Base-by-base conservation (phyloP, 2,113 vertebrate genomes). In the Barbus barbus region DNA sequence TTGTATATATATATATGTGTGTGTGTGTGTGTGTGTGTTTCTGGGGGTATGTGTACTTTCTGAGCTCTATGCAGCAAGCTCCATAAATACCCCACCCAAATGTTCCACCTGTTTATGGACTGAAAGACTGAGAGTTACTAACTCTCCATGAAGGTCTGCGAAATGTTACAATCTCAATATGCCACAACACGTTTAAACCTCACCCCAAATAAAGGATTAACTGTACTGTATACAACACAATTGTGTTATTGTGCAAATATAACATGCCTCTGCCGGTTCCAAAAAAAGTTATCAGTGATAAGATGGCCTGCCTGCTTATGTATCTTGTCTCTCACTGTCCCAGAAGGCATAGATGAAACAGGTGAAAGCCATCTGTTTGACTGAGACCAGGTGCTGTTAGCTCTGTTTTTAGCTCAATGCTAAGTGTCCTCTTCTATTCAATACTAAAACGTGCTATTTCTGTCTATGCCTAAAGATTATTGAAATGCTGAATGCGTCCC, bases 331-430 rank as follows among this genome's bases (percentile, higher is more conserved):
- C 9, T 46, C 16, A 12, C 11, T 71, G 63, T 82, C 65, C 65
- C 22, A 85, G 72, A 78, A 86, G 84, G 63, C 73, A 85, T 38
- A 80, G 67, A 85, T 88, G 89, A 87, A 86, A 48, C 82, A 82
- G 77, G 61, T 77, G 61, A 28, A 7, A 58, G 48, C 88, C 93
- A 92, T 93, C 89, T 92, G 93, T 93, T 90, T 86, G 61, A 78
- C 46, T 1, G 78, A 87, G 85, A 86, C 91, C 93, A 94, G 92
- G 92, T 94, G 92, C 90, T 89, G 56, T 44, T 82, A 78, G 48
- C 56, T 58, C 84, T 80, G 74, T 67, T 86, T 86, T 86, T 88
- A 88, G 84, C n/a, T 86, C 86, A 60, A 44, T 85, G 87, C 88
- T 89, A 78, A 90, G 86, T 61, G 71, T 71, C 87, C 88, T 89